Conservation (phyloP, 2,113 vertebrate species). For the Leiothrix lutea region DNA sequence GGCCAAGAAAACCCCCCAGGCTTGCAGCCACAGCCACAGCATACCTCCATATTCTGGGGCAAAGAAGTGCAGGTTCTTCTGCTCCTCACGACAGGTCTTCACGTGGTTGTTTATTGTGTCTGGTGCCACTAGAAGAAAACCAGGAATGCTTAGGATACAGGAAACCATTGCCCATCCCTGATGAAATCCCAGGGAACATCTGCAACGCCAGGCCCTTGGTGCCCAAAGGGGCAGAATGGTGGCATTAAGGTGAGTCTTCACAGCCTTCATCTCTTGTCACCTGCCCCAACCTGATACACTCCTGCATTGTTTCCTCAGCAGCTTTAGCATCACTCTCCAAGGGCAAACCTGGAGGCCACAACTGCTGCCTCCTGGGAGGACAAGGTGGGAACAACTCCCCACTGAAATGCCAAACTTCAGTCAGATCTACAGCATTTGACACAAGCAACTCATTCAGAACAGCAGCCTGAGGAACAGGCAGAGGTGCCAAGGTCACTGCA, state of each 20-base stretch:
- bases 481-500: neutral
- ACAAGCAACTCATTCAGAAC: neutral
- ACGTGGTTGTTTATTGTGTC: conserved; percentile 99
- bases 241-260: neutral
- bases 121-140: conserved; percentile 85
- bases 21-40: neutral
- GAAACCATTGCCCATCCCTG: neutral
- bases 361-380: neutral
- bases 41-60: conserved; percentile 97
- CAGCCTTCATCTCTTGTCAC: neutral
- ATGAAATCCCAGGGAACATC: neutral
- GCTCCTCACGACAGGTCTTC: conserved; percentile 97
- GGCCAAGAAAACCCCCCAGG: neutral
- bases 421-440: neutral
- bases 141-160: neutral
- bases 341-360: neutral
- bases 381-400: neutral
- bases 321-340: neutral
- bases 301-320: neutral
- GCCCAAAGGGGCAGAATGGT: neutral
- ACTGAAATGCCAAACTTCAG: neutral
- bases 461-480: neutral
- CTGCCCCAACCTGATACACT: fast-evolving
- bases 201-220: neutral
- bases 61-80: conserved; percentile 99